Base-by-base conservation (phyloP, 1,140 invertebrate genomes). In the Trichomalopsis sarcophagae region DNA sequence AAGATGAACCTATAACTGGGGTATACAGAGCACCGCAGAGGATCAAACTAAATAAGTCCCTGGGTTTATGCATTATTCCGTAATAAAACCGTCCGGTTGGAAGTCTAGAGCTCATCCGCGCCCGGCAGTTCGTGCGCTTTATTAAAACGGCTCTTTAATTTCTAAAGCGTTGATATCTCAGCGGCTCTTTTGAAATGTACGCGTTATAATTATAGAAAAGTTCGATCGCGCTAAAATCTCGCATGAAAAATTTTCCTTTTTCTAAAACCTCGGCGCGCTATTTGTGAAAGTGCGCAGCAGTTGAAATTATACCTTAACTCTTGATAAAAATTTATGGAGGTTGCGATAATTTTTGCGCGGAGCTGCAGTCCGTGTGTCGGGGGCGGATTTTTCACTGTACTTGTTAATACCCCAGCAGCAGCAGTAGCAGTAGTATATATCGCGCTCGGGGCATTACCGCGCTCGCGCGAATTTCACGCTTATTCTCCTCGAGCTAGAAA, bases 231-330 rank as follows among this genome's bases (percentile, higher is more conserved):
- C 10, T 44, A 9, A 44, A 44, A 44, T 44, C 40, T 27, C 27
- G 27, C 27, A 27, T 27, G 27, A 27, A 27, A 27, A 27, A 27
- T 27, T 27, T 44, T 44, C 7, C 1, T 10, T 50, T 50, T 14
- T 50, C 47, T 14, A 55, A 17, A 55, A 55, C 50, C 14, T 6
- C 50, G 5, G 21, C 55, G 14, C 55, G 55, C 55, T 62, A 21
- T 62, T n/a, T 62, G 55, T 6, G 55, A 62, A 62, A 62, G 55
- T 62, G 21, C 55, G 17, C 40, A 44, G 40, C 55, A 7, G 55
- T 62, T 62, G 55, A 62, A 62, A 62, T 62, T 62, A 62, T n/a
- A 62, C 55, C 55, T 62, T 62, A n/a, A 62, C 17, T 62, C 55
- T 62, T 62, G 55, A 62, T 62, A 62, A 62, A 62, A 62, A 62